These are phyloP conservation scores for Bambusicola thoracicus DNA, from an alignment of 2,113 vertebrate species.

Conservation along the genomic window DNA sequence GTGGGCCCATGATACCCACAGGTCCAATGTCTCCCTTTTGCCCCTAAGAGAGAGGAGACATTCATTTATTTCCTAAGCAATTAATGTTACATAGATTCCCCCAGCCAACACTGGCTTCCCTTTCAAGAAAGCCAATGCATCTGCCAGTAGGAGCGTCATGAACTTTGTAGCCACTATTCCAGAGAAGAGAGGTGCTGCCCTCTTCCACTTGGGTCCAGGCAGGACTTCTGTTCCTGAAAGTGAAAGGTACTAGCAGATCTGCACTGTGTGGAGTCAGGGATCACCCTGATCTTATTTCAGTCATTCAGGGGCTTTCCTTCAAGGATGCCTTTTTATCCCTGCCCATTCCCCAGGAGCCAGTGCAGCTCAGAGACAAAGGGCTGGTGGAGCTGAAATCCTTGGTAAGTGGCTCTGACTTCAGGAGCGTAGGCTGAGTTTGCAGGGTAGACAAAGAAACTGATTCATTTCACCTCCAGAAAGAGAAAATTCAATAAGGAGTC, in stretches of 20 bases:
- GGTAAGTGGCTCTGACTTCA: not conserved
- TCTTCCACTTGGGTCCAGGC: fast-evolving
- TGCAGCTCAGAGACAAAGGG: not conserved
- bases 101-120: not conserved
- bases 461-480: not conserved
- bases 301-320: not conserved
- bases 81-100: not conserved
- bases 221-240: not conserved
- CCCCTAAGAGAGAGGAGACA: constrained; percentile 80
- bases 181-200: not conserved
- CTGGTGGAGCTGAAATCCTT: not conserved
- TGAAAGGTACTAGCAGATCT: not conserved
- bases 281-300: not conserved
- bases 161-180: not conserved
- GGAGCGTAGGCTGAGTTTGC: not conserved
- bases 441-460: not conserved
- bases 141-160: not conserved
- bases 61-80: not conserved
- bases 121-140: not conserved
- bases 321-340: not conserved
- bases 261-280: not conserved
- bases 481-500: not conserved
- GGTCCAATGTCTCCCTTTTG: constrained; percentile 88
- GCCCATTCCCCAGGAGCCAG: not conserved
- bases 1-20: constrained; percentile 86